Conservation (phyloP, 2,797 vertebrate genomes). For the Helarctos malayanus region DNA sequence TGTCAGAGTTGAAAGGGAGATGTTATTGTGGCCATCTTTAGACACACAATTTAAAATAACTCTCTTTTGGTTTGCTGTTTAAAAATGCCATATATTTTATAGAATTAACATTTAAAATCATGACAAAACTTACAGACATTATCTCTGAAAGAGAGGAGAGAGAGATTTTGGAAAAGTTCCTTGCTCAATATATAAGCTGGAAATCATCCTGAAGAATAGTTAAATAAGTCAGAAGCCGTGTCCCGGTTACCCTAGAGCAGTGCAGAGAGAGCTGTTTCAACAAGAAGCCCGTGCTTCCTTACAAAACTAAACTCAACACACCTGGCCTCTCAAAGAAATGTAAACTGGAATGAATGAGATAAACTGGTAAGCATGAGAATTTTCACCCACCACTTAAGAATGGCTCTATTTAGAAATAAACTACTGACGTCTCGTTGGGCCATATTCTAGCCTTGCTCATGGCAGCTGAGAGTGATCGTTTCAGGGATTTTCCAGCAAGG, state of each 20-base stretch:
- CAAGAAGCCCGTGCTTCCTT: neutral
- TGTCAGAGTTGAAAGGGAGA: neutral
- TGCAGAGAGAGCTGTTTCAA: constrained; percentile 51
- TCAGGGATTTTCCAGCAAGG: neutral
- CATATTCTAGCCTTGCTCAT: neutral
- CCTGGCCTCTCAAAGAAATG: constrained; percentile 28
- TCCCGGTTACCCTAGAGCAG: neutral
- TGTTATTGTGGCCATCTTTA: neutral
- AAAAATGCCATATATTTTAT: neutral
- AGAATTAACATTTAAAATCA: constrained; percentile 6
- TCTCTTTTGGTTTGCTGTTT: neutral
- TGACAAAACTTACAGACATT: neutral
- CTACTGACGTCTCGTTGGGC: neutral
- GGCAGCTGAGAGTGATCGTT: neutral
- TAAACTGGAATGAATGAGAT: neutral
- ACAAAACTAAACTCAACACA: neutral
- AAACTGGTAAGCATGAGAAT: neutral
- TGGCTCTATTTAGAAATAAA: constrained; percentile 42
- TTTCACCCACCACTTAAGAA: constrained; percentile 22
- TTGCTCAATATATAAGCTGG: neutral
- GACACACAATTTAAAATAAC: neutral
- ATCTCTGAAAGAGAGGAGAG: neutral
- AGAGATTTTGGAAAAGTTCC: neutral
- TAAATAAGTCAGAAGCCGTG: constrained; percentile 63
- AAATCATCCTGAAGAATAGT: constrained; percentile 27